Base-by-base conservation (phyloP, 1,140 invertebrate species). In the Cydia fagiglandana region DNA sequence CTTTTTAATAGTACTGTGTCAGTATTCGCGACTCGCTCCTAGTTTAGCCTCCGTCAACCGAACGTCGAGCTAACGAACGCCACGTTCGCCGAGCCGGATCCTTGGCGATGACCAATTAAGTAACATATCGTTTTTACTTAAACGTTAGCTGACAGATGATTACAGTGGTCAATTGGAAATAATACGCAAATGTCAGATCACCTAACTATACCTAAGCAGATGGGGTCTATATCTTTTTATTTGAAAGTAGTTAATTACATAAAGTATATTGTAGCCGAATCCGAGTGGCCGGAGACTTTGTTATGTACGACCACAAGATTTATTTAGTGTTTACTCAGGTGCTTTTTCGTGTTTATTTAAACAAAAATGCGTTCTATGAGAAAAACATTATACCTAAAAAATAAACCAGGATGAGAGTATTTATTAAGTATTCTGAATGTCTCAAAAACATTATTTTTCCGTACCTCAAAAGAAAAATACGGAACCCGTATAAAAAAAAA, bases 1-100 rank as follows among this genome's bases (percentile, higher is more conserved):
- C 56, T 24, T 24, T 61, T 61, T 61, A 24, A n/a, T 61, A 17
- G 56, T 7, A 70, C 66, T 70, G 34, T 38, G 66, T 0, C 30
- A 34, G 24, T 66, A 53, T 17, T 53, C 15, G 77, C 76, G 80
- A 77, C 75, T 76, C 79, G 75, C 75, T 75, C 79, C 78, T 77
- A 81, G 76, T 82, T 77, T 76, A 80, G 80, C 45, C 76, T 66
- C 79, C 80, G 81, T 83, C 79, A 79, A 75, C 76, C 73, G 79
- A 81, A 77, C 41, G 74, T 81, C 79, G 70, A 74, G 74, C 80
- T 83, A 85, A 82, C 84, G 82, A 84, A 85, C 78, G 77, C 82
- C 80, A 79, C 78, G 50, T 53, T 17, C 15, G 45, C 75, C 53
- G 66, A 80, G 66, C 82, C 82, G 85, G 80, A 86, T 84, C 74